phyloP scores from a whole-genome alignment of 1,140 invertebrate species.

The Cryptotermes secundus region DNA sequence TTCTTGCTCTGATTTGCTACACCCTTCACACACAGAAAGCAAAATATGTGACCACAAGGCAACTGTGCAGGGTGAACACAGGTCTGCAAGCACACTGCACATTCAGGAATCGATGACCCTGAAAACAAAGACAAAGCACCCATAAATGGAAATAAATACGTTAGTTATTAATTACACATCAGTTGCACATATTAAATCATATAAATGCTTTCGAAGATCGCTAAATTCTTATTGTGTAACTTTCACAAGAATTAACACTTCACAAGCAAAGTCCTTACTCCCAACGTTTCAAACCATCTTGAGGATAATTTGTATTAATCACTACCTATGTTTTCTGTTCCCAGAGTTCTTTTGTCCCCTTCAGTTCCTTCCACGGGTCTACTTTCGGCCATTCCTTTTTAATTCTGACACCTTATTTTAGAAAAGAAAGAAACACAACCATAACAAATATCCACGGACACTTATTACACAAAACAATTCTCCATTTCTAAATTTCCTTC shows the following conservation, averaged over 20 bases:
- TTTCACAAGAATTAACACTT: background rate
- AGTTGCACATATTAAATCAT: background rate
- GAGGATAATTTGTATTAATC: background rate
- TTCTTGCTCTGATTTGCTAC: conserved; percentile 81
- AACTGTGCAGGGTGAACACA: conserved; percentile 85
- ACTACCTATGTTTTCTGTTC: background rate
- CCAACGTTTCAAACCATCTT: background rate
- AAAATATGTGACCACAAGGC: conserved; percentile 94
- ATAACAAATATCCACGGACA: too few relatives aligned
- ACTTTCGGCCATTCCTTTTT: background rate
- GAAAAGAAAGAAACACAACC: too few relatives aligned
- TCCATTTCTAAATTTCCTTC: too few relatives aligned
- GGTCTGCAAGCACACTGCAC: conserved; percentile 88
- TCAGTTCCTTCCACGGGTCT: background rate
- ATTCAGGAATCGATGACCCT: conserved; percentile 59
- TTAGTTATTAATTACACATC: background rate
- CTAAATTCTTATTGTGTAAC: background rate
- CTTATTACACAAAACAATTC: too few relatives aligned
- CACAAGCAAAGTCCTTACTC: background rate
- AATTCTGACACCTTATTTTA: too few relatives aligned
- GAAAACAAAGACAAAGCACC: conserved; percentile 23
- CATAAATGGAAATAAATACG: background rate
- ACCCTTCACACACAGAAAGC: conserved; percentile 94
- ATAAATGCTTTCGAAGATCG: background rate
- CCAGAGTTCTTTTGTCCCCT: background rate